A percentile compares a stretch with the other conserved stretches of the same genome.
Conservation (phyloP, 2,888 invertebrate species). For the Physocephala rufipes region DNA sequence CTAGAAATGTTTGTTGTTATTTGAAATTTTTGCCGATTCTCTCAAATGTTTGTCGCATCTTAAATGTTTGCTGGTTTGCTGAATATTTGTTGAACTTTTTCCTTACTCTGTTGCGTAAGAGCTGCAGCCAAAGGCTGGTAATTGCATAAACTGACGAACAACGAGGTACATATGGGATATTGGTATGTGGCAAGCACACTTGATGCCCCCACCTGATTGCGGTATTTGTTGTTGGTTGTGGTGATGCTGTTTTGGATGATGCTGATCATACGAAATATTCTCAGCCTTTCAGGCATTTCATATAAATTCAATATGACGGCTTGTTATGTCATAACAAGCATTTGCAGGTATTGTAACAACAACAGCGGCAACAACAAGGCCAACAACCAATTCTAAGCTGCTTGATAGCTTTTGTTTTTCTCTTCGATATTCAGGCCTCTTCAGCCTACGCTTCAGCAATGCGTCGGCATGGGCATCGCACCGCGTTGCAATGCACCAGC, state of each 20-base stretch:
- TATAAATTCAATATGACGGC: neutral
- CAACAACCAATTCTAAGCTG: neutral
- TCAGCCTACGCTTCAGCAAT: conserved; percentile 14
- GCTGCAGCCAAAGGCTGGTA: conserved; percentile 8
- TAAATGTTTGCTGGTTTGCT: too few relatives aligned
- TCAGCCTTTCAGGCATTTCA: neutral
- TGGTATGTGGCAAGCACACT: conserved; percentile 18
- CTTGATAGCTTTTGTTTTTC: neutral
- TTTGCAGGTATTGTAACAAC: conserved; percentile 1
- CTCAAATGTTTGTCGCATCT: too few relatives aligned
- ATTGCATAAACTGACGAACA: neutral
- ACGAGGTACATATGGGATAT: neutral
- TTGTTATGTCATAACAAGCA: conserved; percentile 6
- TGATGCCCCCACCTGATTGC: neutral
- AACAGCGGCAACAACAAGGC: neutral
- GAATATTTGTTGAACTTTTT: too few relatives aligned
- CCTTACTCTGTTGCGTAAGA: conserved; percentile 11
- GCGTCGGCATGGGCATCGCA: neutral
- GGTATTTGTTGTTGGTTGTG: conserved; percentile 4
- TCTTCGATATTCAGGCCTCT: neutral
- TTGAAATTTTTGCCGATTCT: too few relatives aligned
- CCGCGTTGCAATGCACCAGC: neutral
- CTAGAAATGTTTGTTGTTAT: too few relatives aligned
- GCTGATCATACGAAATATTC: neutral
- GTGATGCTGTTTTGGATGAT: neutral